Evolutionary conservation across 2,113 vertebrate genomes (phyloP).

Genomic region (Gobiocypris rarus): DNA sequence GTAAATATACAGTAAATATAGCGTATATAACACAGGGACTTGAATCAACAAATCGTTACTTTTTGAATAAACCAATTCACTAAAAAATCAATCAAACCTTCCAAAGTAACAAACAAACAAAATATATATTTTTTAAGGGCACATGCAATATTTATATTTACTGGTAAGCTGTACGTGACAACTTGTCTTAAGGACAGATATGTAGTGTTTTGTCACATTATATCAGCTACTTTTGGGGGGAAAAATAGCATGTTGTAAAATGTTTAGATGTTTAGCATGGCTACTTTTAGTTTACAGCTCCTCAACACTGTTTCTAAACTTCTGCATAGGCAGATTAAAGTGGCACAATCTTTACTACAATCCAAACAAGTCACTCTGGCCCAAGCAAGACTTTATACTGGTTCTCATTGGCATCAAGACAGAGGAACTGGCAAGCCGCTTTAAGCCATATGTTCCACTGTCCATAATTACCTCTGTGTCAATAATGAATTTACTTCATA

Average conservation of each 20-base stretch:
- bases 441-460: conserved; percentile 18
- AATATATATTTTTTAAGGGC: too few relatives aligned
- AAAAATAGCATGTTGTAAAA: neutral
- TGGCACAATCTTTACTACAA: conserved; percentile 38
- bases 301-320: neutral
- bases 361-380: conserved; percentile 37
- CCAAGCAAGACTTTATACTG: conserved; percentile 28
- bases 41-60: too few relatives aligned
- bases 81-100: too few relatives aligned
- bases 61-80: too few relatives aligned
- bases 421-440: neutral
- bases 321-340: conserved; percentile 7
- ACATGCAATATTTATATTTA: too few relatives aligned
- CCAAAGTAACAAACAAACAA: too few relatives aligned
- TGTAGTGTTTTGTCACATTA: too few relatives aligned
- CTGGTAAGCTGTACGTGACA: too few relatives aligned
- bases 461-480: conserved; percentile 20
- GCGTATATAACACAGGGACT: too few relatives aligned
- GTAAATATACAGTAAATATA: too few relatives aligned
- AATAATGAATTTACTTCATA: conserved; percentile 26
- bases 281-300: neutral
- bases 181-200: too few relatives aligned
- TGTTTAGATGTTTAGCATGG: neutral
- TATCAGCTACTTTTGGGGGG: too few relatives aligned
- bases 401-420: conserved; percentile 23